These are phyloP conservation scores for Myotis davidii DNA, from an alignment of 2,113 vertebrate species.

Conservation along the genomic window DNA sequence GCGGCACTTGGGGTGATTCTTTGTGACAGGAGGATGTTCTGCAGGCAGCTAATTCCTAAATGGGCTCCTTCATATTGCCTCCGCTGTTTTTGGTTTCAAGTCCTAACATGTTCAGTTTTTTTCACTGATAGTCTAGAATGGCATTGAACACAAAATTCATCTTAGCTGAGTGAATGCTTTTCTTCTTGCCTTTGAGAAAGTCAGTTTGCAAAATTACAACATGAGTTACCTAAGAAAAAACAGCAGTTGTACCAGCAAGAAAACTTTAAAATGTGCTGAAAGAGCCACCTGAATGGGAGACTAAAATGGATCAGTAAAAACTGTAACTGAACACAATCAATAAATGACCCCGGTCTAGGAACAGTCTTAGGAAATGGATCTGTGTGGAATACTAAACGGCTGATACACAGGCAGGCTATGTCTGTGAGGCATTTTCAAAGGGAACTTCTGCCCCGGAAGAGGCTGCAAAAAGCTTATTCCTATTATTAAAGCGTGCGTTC, in stretches of 20 bases:
- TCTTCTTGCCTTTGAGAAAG: slow-evolving; percentile 53
- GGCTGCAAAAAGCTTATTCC: slow-evolving; percentile 45
- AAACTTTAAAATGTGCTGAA: slow-evolving; percentile 50
- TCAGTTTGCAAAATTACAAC: slow-evolving; percentile 65
- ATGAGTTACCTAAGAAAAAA: slow-evolving; percentile 62
- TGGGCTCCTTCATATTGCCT: not conserved
- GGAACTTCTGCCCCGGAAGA: slow-evolving; percentile 4
- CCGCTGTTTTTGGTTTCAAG: not conserved
- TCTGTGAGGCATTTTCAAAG: slow-evolving; percentile 58
- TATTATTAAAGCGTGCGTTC: slow-evolving; percentile 51
- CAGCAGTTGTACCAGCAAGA: slow-evolving; percentile 31
- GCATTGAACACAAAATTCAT: slow-evolving; percentile 58
- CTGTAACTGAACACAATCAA: not conserved
- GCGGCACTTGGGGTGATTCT: not conserved
- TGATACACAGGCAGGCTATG: not conserved
- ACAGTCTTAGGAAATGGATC: slow-evolving; percentile 50
- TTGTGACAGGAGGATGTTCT: not conserved
- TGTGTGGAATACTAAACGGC: slow-evolving; percentile 42
- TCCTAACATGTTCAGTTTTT: slow-evolving; percentile 22
- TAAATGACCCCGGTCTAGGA: slow-evolving; percentile 30
- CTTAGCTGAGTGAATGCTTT: slow-evolving; percentile 40
- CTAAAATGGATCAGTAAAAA: slow-evolving; percentile 47
- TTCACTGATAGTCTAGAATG: slow-evolving; percentile 31
- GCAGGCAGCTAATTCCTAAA: not conserved
- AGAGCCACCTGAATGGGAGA: not conserved